Evolutionary conservation across 2,113 vertebrate genomes (phyloP), one percentile per base, ranked within the genome.

Genomic region (Osmerus mordax): DNA sequence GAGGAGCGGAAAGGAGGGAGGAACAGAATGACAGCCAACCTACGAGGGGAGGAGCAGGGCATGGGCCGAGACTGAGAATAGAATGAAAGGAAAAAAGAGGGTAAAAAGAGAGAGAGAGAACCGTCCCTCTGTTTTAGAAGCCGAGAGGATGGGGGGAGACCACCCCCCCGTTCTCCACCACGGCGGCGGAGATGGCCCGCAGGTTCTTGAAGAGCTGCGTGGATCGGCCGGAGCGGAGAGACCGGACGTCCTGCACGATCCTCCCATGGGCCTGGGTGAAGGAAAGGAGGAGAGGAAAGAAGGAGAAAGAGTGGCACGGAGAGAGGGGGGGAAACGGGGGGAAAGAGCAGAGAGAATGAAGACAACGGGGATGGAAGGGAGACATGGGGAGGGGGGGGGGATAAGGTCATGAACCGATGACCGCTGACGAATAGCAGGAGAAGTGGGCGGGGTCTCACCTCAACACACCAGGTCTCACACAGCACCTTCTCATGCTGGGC

Each of bases 401-500:
- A 28, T 55, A 15, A 18, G 54, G 14, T 7, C 9, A 9, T 55
- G 54, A 55, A 15, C 54, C 14, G 18, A 3, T 3, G 54, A 16
- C 18, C 32, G 32, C 32, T 36, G 32, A 36, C 32, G 32, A 36
- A 36, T 36, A 36, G 32, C 32, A 36, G 32, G 32, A 36, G 32
- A 36, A 6, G 32, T 2, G 4, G 21, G 7, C 4, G 15, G 0
- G 65, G 3, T 59, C 92, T 92, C 59, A 96, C 95, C 94, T 97
- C 95, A 1, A 81, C 69, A 65, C 95, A 97, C 95, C 95, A 97
- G 65, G 93, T 95, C 75, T 97, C 94, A 84, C 95, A 96, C 51
- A 97, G 92, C 78, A 95, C 84, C 83, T 94, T 96, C 86, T 96
- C 95, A 3, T 96, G 94, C 77, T 94, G 93, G 66, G 95, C 94